Evolutionary conservation across 2,888 invertebrate species (phyloP).

Genomic region (Disparrhopalites patrizii): DNA sequence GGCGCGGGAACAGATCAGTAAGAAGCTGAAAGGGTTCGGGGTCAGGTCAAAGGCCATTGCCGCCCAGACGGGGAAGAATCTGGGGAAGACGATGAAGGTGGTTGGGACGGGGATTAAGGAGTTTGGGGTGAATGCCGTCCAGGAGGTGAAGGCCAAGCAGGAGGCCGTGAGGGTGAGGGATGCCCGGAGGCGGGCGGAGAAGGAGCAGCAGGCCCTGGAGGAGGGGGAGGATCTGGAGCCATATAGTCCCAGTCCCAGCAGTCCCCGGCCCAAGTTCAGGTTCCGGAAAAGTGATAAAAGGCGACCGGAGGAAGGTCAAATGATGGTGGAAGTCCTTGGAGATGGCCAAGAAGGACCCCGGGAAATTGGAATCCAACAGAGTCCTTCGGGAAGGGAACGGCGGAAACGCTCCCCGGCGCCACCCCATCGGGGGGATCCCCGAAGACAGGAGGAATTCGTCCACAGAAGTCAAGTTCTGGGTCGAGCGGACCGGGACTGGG

Average conservation of each 20-base stretch:
- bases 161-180: conserved; percentile 31
- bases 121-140: conserved; percentile 39
- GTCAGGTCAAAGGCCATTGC: conserved; percentile 39
- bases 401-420: background rate
- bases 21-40: conserved; percentile 40
- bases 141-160: conserved; percentile 40
- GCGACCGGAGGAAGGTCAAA: background rate
- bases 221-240: background rate
- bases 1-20: conserved; percentile 38
- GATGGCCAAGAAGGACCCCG: conserved; percentile 5
- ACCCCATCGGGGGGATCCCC: conserved; percentile 28
- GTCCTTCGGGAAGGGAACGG: background rate
- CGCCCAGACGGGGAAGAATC: conserved; percentile 33
- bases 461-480: conserved; percentile 40
- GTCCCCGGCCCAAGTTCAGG: background rate
- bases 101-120: conserved; percentile 33
- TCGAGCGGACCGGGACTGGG: conserved; percentile 46
- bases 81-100: conserved; percentile 39
- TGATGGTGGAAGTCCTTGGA: background rate
- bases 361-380: conserved; percentile 10
- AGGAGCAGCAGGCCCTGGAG: conserved; percentile 12
- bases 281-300: background rate
- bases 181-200: conserved; percentile 51
- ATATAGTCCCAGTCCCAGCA: background rate
- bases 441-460: conserved; percentile 42